Base-by-base conservation (phyloP, 2,888 invertebrate species). In the Noctuana brunneofusca region DNA sequence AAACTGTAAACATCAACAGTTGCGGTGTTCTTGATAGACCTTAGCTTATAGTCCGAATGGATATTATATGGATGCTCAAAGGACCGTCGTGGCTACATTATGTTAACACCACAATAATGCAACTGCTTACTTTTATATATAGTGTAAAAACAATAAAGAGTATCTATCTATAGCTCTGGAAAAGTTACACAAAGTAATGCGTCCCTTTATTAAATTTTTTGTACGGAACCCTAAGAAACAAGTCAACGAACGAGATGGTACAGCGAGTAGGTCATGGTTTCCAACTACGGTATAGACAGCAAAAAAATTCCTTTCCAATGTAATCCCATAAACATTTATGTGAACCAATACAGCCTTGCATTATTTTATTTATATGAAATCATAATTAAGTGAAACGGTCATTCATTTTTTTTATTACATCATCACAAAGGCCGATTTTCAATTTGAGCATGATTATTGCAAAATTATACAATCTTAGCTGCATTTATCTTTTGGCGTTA, bases 221-320 rank as follows among this genome's bases (percentile, higher is more conserved):
- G 9, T 18, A 43, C n/a, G n/a, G 30, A 14, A 50, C 16, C 27
- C 50, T 16, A 14, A 14, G 24, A 16, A 38, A 30, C 52, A 27
- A 55, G 62, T 62, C 62, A 62, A 55, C 16, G 62, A 55, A 62
- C 62, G 48, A 20, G 32, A 46, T 32, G 32, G 32, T 14, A 16
- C 41, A 22, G n/a, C 48, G 14, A 62, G 62, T 55, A 54, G 62
- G 62, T 62, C 62, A 62, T 27, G 62, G 62, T 27, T 50, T 35
- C 58, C 12, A 41, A 30, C 27, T 16, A 27, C 43, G 24, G 48
- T 46, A 48, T 38, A 6, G 52, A 48, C 38, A n/a, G 14, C 49
- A 59, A 60, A 62, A 62, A 38, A 35, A 35, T 16, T 35, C 16
- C 16, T 60, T 60, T 60, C 48, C 43, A 52, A 53, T 57, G 14